These are phyloP conservation scores for Pangasius mekongensis DNA, from an alignment of 2,797 vertebrate species.

Conservation along the genomic window DNA sequence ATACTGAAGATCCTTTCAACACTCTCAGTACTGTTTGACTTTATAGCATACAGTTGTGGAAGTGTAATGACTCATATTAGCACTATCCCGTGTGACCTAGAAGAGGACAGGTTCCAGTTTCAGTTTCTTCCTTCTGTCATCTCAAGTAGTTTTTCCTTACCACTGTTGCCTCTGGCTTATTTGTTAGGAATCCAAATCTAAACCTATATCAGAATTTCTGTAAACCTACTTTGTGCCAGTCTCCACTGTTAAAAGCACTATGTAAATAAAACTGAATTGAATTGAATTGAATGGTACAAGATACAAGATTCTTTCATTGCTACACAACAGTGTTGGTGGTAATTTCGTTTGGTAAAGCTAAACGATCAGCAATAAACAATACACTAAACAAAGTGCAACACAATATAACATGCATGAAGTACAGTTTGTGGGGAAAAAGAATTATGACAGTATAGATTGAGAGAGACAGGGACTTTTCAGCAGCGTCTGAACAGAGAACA, in stretches of 20 bases:
- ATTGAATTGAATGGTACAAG: background rate
- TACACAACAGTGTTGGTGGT: background rate
- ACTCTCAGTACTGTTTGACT: background rate
- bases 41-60: background rate
- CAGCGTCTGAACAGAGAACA: background rate
- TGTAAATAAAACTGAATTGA: background rate
- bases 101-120: too few relatives aligned
- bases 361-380: background rate
- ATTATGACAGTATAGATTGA: too few relatives aligned
- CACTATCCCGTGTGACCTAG: too few relatives aligned
- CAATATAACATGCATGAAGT: background rate
- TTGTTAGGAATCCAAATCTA: too few relatives aligned
- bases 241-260: too few relatives aligned
- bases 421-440: background rate
- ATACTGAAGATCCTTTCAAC: background rate
- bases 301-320: background rate
- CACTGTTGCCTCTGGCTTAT: too few relatives aligned
- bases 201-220: too few relatives aligned
- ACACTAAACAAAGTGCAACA: background rate
- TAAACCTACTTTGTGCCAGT: too few relatives aligned
- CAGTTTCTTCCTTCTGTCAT: too few relatives aligned
- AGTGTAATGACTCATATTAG: background rate
- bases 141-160: too few relatives aligned
- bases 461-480: background rate
- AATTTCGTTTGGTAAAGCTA: background rate